Evolutionary conservation across 1,140 invertebrate genomes (phyloP), one percentile per base, ranked within the genome.

Genomic region (Radopholus similis): DNA sequence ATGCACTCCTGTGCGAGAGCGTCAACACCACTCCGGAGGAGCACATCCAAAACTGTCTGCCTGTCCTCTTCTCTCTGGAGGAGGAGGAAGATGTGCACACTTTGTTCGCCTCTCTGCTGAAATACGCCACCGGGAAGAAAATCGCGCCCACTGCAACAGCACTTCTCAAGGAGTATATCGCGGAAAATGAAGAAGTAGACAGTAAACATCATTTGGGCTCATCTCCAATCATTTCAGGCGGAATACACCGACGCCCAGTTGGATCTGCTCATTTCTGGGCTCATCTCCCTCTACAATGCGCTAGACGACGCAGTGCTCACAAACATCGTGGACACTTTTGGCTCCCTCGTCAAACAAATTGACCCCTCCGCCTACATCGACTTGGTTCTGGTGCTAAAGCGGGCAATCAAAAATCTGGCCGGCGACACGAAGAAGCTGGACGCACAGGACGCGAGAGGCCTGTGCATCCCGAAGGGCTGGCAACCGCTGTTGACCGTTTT

Each of bases 401-500:
- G 64, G 35, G 78, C 81, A n/a, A 60, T 81, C 30, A 73, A 62
- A 62, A 15, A n/a, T 23, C 47, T 62, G 49, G n/a, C 30, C 4
- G 35, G 28, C 34, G 59, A 62, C 32, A 40, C 49, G 42, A 35
- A 42, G 32, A 42, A 62, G 21, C 23, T 26, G 47, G 47, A 51
- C 47, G 47, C n/a, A 13, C n/a, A 28, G 1, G 9, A 28, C 30
- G 34, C 57, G 26, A 15, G 35, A n/a, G 32, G 40, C 13, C 32
- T 62, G 6, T 62, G 59, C 18, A 9, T 49, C 69, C 90, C 91
- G 0, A 96, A 96, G 84, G 92, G 93, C 60, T 93, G 97, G 35
- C 89, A 90, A 15, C 92, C 94, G 13, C 88, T 98, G 38, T 85
- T 97, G 47, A 92, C 92, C 0, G 89, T 97, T 54, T 96, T 95